Percentiles rank a stretch among this genome's conserved stretches.
Evolutionary conservation across 2,888 invertebrate genomes (phyloP).

Genomic region (Apamea monoglypha): DNA sequence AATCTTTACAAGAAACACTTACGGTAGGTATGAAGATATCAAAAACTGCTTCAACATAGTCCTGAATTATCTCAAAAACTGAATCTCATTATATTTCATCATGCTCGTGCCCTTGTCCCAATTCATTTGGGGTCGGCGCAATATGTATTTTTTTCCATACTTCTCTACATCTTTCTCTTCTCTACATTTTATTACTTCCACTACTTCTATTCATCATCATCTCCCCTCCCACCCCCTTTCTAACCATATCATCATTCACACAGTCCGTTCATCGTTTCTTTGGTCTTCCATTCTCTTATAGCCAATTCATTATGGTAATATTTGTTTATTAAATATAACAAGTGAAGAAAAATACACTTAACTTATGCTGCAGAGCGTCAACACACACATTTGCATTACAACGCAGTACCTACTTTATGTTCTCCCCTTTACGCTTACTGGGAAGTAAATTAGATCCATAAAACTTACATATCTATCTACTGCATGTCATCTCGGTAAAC

Average conservation of each 20-base stretch:
- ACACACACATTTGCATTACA: not conserved
- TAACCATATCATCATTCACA: no score
- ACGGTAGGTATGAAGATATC: not conserved
- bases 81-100: not conserved
- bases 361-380: not conserved
- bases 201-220: no score
- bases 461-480: slow-evolving; percentile 29
- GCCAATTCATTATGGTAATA: no score
- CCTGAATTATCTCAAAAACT: not conserved
- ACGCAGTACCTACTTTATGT: not conserved
- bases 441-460: slow-evolving; percentile 36
- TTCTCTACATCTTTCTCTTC: no score
- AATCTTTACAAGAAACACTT: not conserved
- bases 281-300: no score
- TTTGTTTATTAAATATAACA: not conserved
- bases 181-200: no score
- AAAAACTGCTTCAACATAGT: not conserved
- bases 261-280: no score
- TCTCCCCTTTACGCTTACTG: not conserved
- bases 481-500: slow-evolving; percentile 35
- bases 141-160: no score
- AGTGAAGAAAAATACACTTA: not conserved
- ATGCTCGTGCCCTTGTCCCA: no score
- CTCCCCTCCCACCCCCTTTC: no score
- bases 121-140: no score